Evolutionary conservation across 2,888 invertebrate species (phyloP).

Genomic region (Mythimna lalbum): DNA sequence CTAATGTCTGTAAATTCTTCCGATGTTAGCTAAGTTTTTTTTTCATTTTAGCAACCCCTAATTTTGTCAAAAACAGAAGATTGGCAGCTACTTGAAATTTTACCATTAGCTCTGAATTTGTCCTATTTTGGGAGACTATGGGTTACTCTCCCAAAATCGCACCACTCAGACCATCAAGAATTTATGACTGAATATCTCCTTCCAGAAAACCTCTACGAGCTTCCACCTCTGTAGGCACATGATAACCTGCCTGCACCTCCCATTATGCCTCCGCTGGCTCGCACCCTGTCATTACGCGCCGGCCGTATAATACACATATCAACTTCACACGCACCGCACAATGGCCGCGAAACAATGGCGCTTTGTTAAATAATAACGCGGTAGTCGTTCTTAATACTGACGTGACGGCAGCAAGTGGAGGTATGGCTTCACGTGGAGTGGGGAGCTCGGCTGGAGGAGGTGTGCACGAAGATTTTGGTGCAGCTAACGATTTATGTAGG

Average conservation of each 20-base stretch:
- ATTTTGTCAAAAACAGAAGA: background rate
- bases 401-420: constrained; percentile 14
- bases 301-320: constrained; percentile 82
- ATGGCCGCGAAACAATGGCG: constrained; percentile 67
- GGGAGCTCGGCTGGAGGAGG: background rate
- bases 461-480: background rate
- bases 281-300: constrained; percentile 64
- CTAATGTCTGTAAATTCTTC: background rate
- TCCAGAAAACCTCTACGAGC: constrained; percentile 17
- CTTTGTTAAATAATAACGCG: constrained; percentile 58
- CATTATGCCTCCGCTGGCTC: constrained; percentile 8
- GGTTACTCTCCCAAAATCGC: too few species aligned
- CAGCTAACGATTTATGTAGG: too few species aligned
- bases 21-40: background rate
- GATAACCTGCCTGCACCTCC: background rate
- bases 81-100: background rate
- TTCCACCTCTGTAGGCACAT: constrained; percentile 25
- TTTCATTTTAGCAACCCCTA: background rate
- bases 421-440: background rate
- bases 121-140: background rate
- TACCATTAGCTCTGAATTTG: background rate
- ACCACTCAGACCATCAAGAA: background rate
- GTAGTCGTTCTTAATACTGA: constrained; percentile 50
- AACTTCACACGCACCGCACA: constrained; percentile 79
- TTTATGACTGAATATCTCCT: background rate